Evolutionary conservation across 2,888 invertebrate genomes (phyloP).

Genomic region (Oligia fasciuncula): DNA sequence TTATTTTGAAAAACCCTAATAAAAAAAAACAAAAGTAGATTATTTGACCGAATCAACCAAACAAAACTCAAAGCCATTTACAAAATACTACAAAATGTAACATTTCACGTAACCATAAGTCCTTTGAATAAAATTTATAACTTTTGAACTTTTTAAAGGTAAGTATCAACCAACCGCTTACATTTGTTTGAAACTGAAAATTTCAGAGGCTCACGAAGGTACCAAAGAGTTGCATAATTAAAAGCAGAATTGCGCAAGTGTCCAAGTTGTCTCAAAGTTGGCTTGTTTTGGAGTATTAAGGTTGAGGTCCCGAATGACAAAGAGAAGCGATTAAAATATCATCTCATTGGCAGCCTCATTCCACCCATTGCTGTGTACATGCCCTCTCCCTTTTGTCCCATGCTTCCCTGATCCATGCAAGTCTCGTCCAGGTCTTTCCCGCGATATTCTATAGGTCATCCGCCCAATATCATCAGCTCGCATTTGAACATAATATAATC

Average conservation of each 20-base stretch:
- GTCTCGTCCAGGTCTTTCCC: neutral
- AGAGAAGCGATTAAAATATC: neutral
- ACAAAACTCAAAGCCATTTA: constrained; percentile 1
- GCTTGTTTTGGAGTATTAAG: constrained; percentile 57
- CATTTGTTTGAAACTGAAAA: constrained; percentile 43
- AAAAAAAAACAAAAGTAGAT: constrained; percentile 30
- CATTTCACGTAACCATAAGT: constrained; percentile 21
- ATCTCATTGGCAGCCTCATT: neutral
- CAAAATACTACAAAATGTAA: constrained; percentile 10
- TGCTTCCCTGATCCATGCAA: neutral
- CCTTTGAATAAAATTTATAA: constrained; percentile 46
- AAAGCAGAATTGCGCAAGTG: constrained; percentile 56
- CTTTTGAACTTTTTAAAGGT: constrained; percentile 33
- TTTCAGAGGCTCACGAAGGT: constrained; percentile 24
- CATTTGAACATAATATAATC: neutral
- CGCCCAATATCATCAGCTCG: neutral
- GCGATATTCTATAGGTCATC: neutral
- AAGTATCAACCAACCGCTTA: constrained; percentile 28
- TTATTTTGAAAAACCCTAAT: neutral
- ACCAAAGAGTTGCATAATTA: constrained; percentile 61
- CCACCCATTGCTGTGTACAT: neutral
- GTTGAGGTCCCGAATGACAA: neutral
- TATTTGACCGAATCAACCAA: constrained; percentile 6
- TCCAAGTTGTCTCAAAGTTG: constrained; percentile 65
- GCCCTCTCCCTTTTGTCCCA: no score